A percentile compares a stretch with the other conserved stretches of the same genome.
These are phyloP conservation scores for Idris sp. DNA, from an alignment of 1,140 invertebrate genomes.

Conservation along the genomic window DNA sequence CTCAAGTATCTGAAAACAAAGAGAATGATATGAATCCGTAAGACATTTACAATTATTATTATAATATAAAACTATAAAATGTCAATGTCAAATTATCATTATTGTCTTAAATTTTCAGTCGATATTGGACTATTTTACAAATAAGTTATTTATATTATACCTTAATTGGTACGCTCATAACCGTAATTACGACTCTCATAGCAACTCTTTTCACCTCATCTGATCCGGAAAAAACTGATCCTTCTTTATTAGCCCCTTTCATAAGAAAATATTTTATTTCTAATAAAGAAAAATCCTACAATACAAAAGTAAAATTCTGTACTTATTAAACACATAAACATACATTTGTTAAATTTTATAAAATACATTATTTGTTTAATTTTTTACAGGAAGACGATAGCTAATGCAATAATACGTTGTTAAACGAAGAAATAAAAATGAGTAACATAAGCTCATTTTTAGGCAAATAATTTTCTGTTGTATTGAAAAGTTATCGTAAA, in stretches of 20 bases:
- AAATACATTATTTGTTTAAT: not conserved
- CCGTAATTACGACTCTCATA: conserved; percentile 81
- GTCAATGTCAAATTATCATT: not conserved
- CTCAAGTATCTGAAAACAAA: conserved; percentile 70
- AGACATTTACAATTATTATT: conserved; percentile 11
- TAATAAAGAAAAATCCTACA: conserved; percentile 17
- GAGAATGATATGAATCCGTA: conserved; percentile 61
- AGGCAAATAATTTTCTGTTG: too few relatives aligned
- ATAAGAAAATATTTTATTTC: conserved; percentile 80
- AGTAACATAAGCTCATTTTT: conserved; percentile 26
- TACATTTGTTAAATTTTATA: too few relatives aligned
- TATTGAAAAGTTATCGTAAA: too few relatives aligned
- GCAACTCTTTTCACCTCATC: conserved; percentile 80
- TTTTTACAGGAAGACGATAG: conserved; percentile 29
- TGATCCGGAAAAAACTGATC: conserved; percentile 80
- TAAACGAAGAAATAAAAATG: conserved; percentile 36
- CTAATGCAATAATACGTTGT: conserved; percentile 9
- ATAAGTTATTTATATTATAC: conserved; percentile 87
- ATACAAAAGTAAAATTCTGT: conserved; percentile 20
- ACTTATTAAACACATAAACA: not conserved
- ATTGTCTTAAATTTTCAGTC: conserved; percentile 70
- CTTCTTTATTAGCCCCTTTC: conserved; percentile 82
- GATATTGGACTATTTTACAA: conserved; percentile 81
- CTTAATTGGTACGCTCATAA: conserved; percentile 80
- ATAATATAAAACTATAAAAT: conserved; percentile 9